A percentile compares a stretch with the other conserved stretches of the same genome.
phyloP scores from a whole-genome alignment of 2,113 vertebrate species.

The Mesembrinibis cayennensis region DNA sequence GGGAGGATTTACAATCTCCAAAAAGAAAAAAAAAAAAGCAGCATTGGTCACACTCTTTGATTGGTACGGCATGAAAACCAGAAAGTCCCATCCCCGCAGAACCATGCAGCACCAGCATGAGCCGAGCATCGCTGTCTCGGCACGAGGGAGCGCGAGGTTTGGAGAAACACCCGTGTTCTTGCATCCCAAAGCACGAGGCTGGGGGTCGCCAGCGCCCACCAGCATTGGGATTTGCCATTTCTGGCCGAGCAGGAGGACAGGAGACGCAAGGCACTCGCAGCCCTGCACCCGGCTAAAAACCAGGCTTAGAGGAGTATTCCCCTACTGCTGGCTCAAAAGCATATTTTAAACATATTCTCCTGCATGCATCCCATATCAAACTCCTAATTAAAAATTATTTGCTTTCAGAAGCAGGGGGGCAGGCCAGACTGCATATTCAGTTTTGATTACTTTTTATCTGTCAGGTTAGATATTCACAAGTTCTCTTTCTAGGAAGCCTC shows the following conservation, averaged over 20 bases:
- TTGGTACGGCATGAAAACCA: not conserved
- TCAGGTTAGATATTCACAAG: not conserved
- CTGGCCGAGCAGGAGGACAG: not conserved
- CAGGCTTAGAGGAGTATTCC: not conserved
- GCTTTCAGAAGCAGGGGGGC: not conserved
- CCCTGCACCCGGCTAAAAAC: not conserved
- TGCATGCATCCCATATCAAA: not conserved
- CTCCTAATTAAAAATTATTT: not conserved
- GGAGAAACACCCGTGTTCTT: not conserved
- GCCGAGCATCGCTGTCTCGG: not conserved
- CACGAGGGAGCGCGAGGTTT: accelerated
- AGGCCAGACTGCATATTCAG: not conserved
- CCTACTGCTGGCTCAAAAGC: not conserved
- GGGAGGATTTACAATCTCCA: not conserved
- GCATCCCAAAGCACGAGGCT: not conserved
- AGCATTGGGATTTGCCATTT: not conserved
- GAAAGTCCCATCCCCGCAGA: not conserved
- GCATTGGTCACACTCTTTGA: not conserved
- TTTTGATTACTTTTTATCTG: not conserved
- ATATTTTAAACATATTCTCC: not conserved
- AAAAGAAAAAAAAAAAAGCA: not conserved
- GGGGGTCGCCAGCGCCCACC: not conserved
- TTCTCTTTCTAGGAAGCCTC: not conserved
- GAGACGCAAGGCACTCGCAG: not conserved
- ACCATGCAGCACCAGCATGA: accelerated